A percentile compares a stretch with the other conserved stretches of the same genome.
Conservation (phyloP, 2,888 invertebrate genomes). For the Sisyra nigra region DNA sequence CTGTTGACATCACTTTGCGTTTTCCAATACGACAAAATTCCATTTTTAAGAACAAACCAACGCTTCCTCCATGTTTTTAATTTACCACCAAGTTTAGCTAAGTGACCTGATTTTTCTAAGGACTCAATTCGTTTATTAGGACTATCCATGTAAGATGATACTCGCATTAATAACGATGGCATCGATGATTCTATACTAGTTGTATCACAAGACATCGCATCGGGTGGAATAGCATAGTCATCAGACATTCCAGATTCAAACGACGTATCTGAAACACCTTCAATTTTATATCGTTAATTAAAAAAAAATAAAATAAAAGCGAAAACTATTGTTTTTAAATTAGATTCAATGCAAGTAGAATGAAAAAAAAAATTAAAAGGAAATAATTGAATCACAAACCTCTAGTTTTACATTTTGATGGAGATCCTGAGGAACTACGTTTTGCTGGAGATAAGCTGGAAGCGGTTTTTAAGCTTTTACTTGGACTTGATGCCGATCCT, state of each 20-base stretch:
- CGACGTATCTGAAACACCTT: constrained; percentile 61
- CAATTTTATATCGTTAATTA: constrained; percentile 18
- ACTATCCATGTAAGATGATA: constrained; percentile 38
- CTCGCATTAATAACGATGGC: constrained; percentile 43
- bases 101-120: constrained; percentile 52
- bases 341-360: constrained; percentile 6
- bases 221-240: constrained; percentile 93
- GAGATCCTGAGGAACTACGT: constrained; percentile 64
- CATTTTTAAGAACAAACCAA: constrained; percentile 92
- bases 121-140: constrained; percentile 52
- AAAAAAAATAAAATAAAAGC: constrained; percentile 13
- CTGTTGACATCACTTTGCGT: constrained; percentile 73
- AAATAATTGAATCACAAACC: constrained; percentile 32
- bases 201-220: constrained; percentile 71
- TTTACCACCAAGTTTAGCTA: constrained; percentile 60
- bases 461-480: constrained; percentile 73
- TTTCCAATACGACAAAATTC: constrained; percentile 87
- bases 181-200: constrained; percentile 63
- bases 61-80: constrained; percentile 92
- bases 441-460: constrained; percentile 75
- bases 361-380: constrained; percentile 8
- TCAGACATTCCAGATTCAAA: constrained; percentile 90
- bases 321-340: constrained; percentile 6
- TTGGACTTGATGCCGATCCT: constrained; percentile 62
- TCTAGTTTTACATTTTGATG: constrained; percentile 64